Evolutionary conservation across 2,888 invertebrate species (phyloP), one percentile per base, ranked within the genome.

Genomic region (Megastigmus dorsalis): DNA sequence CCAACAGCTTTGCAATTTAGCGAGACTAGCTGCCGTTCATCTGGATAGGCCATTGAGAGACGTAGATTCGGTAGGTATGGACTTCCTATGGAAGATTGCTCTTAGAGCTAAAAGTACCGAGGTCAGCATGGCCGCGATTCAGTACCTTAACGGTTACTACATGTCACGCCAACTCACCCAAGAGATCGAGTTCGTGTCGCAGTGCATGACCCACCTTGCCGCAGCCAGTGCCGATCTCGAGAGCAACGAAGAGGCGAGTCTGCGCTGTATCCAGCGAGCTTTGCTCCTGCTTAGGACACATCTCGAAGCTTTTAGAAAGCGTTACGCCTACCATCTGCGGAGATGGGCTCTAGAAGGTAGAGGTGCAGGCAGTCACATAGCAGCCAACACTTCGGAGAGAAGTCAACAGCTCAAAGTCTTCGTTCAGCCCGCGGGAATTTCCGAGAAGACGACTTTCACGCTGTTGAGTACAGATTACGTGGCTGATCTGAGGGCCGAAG

Each of bases 71-170:
- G 91, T 95, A 13, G 97, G 96, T 13, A 97, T 97, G 95, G 95
- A 96, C 88, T 96, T 97, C 82, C 89, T 97, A 80, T 98, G 97
- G 97, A 95, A 95, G 88, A 97, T 98, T 76, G 97, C 97, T 0
- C 89, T 98, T 3, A 90, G 95, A 79, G 97, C 97, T 1, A 94
- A 94, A 79, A 97, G 95, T 85, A 97, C 97, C 88, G 97, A 97
- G 85, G 97, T 98, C 1, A 97, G 97, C 78, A 93, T 97, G 93
- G 95, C 97, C 2, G 97, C 97, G 0, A 97, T 97, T 80, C 96
- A 97, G 85, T 97, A 97, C 86, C 91, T 98, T 69, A 98, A 97
- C 87, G 94, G 94, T 84, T 97, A 96, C 88, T 98, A 97, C 88
- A 96, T 97, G 92, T 95, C 96, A 6, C 95, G 96, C 76, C 95